A percentile compares a stretch with the other conserved stretches of the same genome.
Conservation (phyloP, 2,888 invertebrate genomes). For the Lissocephala sabroskyi region DNA sequence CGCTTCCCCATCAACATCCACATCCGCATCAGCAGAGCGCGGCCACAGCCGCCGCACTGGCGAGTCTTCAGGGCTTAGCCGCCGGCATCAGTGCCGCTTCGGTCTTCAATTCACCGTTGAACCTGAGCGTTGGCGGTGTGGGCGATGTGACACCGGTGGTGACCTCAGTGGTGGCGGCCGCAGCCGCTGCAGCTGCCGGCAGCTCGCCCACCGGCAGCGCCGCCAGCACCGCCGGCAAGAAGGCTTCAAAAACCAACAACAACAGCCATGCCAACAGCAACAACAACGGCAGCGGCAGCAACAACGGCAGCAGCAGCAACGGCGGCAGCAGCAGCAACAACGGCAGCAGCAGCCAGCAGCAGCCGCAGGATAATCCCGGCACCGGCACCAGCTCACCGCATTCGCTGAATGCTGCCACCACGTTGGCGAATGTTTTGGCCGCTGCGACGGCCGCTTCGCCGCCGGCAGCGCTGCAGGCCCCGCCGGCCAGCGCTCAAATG, state of each 20-base stretch:
- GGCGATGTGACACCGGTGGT: constrained; percentile 8
- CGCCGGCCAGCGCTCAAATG: constrained; percentile 75
- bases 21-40: constrained; percentile 39
- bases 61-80: constrained; percentile 77
- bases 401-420: constrained; percentile 45
- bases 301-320: constrained; percentile 30
- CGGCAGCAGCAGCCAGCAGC: constrained; percentile 50
- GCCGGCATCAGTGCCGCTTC: constrained; percentile 71
- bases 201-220: constrained; percentile 11
- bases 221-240: constrained; percentile 2
- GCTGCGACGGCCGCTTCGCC: constrained; percentile 71
- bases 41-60: constrained; percentile 75
- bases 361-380: constrained; percentile 55
- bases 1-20: constrained; percentile 73
- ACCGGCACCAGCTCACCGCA: constrained; percentile 57
- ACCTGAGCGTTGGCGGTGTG: constrained; percentile 81
- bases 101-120: constrained; percentile 86
- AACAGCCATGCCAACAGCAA: constrained; percentile 17
- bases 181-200: constrained; percentile 25
- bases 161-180: constrained; percentile 27
- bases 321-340: constrained; percentile 28
- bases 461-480: constrained; percentile 69
- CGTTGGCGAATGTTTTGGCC: constrained; percentile 67
- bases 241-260: constrained; percentile 7
- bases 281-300: constrained; percentile 19